Evolutionary conservation across 1,140 invertebrate genomes (phyloP).

Genomic region (Periplaneta americana): DNA sequence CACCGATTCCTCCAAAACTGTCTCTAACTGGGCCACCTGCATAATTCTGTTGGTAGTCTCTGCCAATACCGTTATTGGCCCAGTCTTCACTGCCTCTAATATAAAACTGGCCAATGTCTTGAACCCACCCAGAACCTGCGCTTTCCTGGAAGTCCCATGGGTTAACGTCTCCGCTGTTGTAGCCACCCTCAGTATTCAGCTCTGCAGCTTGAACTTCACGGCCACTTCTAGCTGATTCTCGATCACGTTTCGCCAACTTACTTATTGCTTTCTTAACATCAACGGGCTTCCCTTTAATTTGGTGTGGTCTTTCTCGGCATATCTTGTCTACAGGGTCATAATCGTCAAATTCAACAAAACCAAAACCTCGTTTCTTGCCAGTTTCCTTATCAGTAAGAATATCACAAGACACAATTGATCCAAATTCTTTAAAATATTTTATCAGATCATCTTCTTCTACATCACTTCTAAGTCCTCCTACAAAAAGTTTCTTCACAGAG

Average conservation of each 20-base stretch:
- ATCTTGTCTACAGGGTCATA: slow-evolving; percentile 95
- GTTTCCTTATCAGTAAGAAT: slow-evolving; percentile 90
- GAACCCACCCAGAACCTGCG: slow-evolving; percentile 32
- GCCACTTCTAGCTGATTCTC: slow-evolving; percentile 35
- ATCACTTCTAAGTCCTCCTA: slow-evolving; percentile 87
- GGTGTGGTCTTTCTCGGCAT: slow-evolving; percentile 68
- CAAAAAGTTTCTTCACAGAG: slow-evolving; percentile 92
- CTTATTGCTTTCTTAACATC: slow-evolving; percentile 77
- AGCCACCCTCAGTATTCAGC: slow-evolving; percentile 21
- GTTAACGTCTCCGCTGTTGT: slow-evolving; percentile 7
- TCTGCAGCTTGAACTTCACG: slow-evolving; percentile 28
- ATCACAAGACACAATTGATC: slow-evolving; percentile 76
- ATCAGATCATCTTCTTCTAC: slow-evolving; percentile 81
- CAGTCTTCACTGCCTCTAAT: slow-evolving; percentile 47
- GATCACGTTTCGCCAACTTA: slow-evolving; percentile 56
- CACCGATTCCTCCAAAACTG: slow-evolving; percentile 21
- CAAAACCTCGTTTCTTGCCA: slow-evolving; percentile 88
- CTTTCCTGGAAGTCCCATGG: slow-evolving; percentile 25
- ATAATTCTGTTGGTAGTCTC: slow-evolving; percentile 68
- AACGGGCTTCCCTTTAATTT: slow-evolving; percentile 66
- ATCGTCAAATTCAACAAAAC: slow-evolving; percentile 93
- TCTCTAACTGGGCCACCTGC: slow-evolving; percentile 60
- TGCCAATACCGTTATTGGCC: slow-evolving; percentile 59
- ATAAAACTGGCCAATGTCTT: slow-evolving; percentile 16
- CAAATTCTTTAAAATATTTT: slow-evolving; percentile 81